Conservation (phyloP, 2,888 invertebrate genomes). For the Spialia ferax region DNA sequence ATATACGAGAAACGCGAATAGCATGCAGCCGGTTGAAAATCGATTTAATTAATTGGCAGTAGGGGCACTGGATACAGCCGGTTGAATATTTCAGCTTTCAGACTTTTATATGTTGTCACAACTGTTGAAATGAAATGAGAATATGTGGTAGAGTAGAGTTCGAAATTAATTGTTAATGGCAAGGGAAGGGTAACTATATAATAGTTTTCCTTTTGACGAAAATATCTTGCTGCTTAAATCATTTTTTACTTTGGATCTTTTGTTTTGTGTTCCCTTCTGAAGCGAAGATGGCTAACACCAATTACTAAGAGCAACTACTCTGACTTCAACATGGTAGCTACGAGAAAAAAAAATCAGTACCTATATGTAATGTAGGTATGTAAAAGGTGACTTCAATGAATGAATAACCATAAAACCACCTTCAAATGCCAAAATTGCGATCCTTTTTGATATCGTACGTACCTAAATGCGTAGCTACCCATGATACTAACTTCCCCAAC, state of each 20-base stretch:
- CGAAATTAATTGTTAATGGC: not conserved
- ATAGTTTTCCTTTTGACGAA: not conserved
- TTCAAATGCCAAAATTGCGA: too few species aligned
- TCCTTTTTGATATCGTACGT: too few species aligned
- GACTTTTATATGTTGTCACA: not conserved
- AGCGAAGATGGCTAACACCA: not conserved
- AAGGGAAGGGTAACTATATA: not conserved
- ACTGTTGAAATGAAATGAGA: too few species aligned
- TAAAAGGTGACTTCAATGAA: too few species aligned
- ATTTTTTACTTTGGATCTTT: too few species aligned
- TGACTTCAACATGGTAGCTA: not conserved
- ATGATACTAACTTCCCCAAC: too few species aligned
- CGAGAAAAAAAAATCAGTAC: not conserved
- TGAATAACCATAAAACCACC: too few species aligned
- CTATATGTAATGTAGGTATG: too few species aligned
- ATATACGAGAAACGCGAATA: constrained; percentile 16
- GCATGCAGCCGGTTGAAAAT: constrained; percentile 26
- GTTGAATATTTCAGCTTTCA: not conserved
- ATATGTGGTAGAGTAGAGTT: not conserved
- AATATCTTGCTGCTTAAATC: not conserved
- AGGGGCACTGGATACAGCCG: constrained; percentile 2
- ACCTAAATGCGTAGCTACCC: too few species aligned
- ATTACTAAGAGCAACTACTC: not conserved
- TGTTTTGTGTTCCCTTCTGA: constrained; percentile 4
- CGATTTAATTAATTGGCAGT: constrained; percentile 36